Base-by-base conservation (phyloP, 2,113 vertebrate genomes). In the Nicator chloris region DNA sequence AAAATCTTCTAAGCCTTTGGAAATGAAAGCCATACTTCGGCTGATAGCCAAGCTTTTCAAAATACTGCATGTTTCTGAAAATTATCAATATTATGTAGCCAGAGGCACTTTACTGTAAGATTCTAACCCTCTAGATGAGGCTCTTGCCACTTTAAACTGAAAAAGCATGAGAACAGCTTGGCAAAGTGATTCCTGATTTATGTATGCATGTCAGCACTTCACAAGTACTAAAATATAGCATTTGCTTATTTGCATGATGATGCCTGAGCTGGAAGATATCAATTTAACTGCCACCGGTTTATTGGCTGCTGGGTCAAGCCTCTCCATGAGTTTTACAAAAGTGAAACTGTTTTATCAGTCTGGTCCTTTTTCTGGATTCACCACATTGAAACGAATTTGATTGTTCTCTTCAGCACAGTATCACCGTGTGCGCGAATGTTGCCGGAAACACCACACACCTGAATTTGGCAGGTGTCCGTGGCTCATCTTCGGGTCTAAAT, bases 181-280 rank as follows among this genome's bases (percentile, higher is more conserved):
- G 78, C 75, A 78, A 72, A 94, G 39, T 9, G 68, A 92, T 66
- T 90, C 60, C 65, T 80, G 79, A 90, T 83, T 96, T 90, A 87
- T 81, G 72, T 47, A 93, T 92, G 82, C 82, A 22, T 82, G 72
- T 93, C 93, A 97, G 90, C 82, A 51, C 85, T 96, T 96, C 85
- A 88, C 71, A 81, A 91, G 88, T 83, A 45, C 88, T 92, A 90
- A 95, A 96, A 96, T 93, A 83, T 0, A 83, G 35, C 85, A 40
- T 75, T 82, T 83, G 76, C 72, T 90, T 81, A 77, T 96, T 92
- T 88, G 86, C 82, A 90, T 90, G 83, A 72, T 77, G 92, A 73
- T 91, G 66, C 68, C 82, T 0, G 0, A 86, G 71, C 64, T 92
- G 82, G 56, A 88, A 70, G 51, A 45, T 60, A 83, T 21, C 85